Evolutionary conservation across 2,888 invertebrate species (phyloP), one percentile per base, ranked within the genome.

Genomic region (Elmis aenea): DNA sequence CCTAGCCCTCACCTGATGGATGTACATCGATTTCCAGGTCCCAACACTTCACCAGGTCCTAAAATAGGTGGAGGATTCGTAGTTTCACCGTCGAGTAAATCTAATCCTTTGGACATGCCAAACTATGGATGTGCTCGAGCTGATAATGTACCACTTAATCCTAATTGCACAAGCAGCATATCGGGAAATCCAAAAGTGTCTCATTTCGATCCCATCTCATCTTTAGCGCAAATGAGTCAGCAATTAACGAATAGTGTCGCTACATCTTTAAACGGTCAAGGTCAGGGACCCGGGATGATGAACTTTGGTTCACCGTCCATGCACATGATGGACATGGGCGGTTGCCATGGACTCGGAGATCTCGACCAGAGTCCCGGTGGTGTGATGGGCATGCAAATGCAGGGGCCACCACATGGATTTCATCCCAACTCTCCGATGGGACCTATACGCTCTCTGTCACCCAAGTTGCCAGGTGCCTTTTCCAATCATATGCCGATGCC

Each of bases 201-300:
- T 59, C 88, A 80, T 61, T 93, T 93, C 67, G 93, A 93, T 72
- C 93, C 93, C 1, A 93, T 93, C 55, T 88, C 91, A 31, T 93
- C 92, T 5, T 74, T 93, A 57, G 91, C 92, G 34, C 92, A 93
- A 68, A 93, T 93, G 93, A 90, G 90, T 45, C 92, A 93, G 59
- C 90, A 91, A 62, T 69, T 93, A 47, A 89, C 91, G 8, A 88
- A 83, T 57, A 83, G 85, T 62, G 77, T 76, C 31, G 72, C 78
- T 9, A 76, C 75, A 53, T 75, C 79, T 9, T 66, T 75, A 37
- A 71, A 76, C 31, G 76, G 75, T 2, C 76, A 75, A 45, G 72
- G 73, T 22, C 67, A 61, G 51, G 44, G 71, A 53, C 66, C 69
- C 13, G 69, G 70, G 12, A 75, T 77, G 73, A 72, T 76, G 69